Base-by-base conservation (phyloP, 92 coral and sea anemone species). In the Epizoanthus ramosus region DNA sequence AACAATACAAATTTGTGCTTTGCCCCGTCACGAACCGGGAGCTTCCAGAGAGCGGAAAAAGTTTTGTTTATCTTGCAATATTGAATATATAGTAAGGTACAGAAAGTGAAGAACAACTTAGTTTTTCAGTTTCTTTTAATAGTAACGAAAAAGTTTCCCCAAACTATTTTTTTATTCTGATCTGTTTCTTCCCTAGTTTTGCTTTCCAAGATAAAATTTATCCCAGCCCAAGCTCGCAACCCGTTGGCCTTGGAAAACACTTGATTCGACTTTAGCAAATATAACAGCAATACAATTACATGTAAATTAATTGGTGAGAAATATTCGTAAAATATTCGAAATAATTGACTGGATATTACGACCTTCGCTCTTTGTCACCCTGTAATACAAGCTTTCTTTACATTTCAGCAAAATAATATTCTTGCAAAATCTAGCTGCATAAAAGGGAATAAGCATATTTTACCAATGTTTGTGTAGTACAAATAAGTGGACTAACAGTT, bases 121-220 rank as follows among this genome's bases (percentile, higher is more conserved):
- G 60, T 61, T 7, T 39, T 61, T 77, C 82, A 77, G 58, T 77
- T 77, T 75, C 80, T 63, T 63, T 56, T n/a, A 71, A n/a, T 37
- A 71, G 52, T 43, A 6, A 71, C 60, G 58, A 25, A 3, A 6
- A 21, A 57, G 2, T 17, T 31, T 14, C 71, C 71, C 71, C 71
- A 5, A 15, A 28, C 3, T 22, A 18, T 6, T 24, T 64, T 63
- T 63, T 0, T 57, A 6, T 56, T 19, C 39, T 24, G 41, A 33
- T 19, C 8, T 8, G 19, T 3, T 13, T 9, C 14, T 47, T 47
- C 15, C 14, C 9, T 10, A 43, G 3, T 31, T 57, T 75, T 17
- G 59, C 31, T 57, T 75, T 75, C 18, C n/a, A 13, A 8, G 14
- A 4, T 67, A 1, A 47, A 47, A 9, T 47, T 47, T 15, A 5